A percentile compares a stretch with the other conserved stretches of the same genome.
These are phyloP conservation scores for Anguilla anguilla DNA, from an alignment of 2,797 vertebrate species.

Conservation along the genomic window DNA sequence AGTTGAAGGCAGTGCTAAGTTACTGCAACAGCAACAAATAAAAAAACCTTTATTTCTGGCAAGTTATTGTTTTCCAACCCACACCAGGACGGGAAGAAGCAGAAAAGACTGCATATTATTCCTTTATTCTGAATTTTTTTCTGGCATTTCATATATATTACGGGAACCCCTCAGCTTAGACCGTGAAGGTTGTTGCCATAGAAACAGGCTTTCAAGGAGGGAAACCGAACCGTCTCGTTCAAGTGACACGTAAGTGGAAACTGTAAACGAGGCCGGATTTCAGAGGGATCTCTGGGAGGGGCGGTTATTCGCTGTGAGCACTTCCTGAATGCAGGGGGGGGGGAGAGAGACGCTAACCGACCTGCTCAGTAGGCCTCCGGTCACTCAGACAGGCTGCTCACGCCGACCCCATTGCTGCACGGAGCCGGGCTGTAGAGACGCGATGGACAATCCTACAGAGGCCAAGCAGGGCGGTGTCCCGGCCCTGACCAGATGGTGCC, in stretches of 20 bases:
- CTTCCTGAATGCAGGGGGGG: neutral
- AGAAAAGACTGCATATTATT: neutral
- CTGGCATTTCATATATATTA: neutral
- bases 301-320: neutral
- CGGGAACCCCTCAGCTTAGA: neutral
- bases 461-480: too few relatives aligned
- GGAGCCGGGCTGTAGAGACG: neutral
- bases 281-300: neutral
- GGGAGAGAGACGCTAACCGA: neutral
- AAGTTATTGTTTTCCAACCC: neutral
- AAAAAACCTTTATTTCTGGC: neutral
- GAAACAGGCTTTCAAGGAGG: constrained; percentile 16
- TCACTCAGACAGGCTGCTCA: neutral
- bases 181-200: constrained; percentile 24
- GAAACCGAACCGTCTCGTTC: neutral
- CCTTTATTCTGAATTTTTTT: neutral
- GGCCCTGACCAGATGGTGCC: neutral
- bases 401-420: neutral
- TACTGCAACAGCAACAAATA: neutral
- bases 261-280: constrained; percentile 2
- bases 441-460: neutral
- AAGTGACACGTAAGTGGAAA: constrained; percentile 2
- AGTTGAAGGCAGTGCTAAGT: neutral
- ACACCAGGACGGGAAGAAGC: neutral
- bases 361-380: neutral